Percentiles rank a stretch among this genome's conserved stretches.
Evolutionary conservation across 1,140 invertebrate genomes (phyloP).

Genomic region (Trichomalopsis sarcophagae): DNA sequence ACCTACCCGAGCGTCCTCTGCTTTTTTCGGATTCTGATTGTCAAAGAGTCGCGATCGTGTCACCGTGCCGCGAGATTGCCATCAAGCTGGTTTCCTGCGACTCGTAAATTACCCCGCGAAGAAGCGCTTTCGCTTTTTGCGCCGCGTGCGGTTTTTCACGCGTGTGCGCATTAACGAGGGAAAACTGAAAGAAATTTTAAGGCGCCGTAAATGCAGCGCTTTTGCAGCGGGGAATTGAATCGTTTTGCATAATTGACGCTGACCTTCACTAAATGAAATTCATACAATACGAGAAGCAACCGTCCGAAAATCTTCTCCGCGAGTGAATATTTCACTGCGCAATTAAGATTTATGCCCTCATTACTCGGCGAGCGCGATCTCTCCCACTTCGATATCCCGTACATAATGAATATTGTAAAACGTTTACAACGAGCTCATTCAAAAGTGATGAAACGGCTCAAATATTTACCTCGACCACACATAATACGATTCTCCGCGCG

Average conservation of each 20-base stretch:
- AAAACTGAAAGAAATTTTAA: too few species aligned
- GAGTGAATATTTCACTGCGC: not conserved
- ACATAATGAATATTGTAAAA: slow-evolving; percentile 4
- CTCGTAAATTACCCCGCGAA: not conserved
- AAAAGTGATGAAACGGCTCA: slow-evolving; percentile 18
- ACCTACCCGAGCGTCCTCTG: not conserved
- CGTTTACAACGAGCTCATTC: not conserved
- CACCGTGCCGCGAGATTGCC: not conserved
- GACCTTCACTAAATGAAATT: too few species aligned
- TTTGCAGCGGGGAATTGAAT: too few species aligned
- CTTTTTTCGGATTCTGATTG: slow-evolving; percentile 3
- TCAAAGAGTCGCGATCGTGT: not conserved
- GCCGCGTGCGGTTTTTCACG: not conserved
- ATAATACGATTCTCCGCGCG: not conserved
- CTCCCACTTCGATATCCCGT: too few species aligned
- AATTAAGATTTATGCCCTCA: too few species aligned
- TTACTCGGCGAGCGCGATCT: too few species aligned
- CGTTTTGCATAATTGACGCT: too few species aligned
- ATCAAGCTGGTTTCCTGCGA: not conserved
- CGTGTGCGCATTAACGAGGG: too few species aligned
- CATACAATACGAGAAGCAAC: too few species aligned
- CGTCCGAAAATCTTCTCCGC: too few species aligned
- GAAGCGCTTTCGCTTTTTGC: not conserved
- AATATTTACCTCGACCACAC: slow-evolving; percentile 14
- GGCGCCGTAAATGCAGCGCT: too few species aligned